Evolutionary conservation across 2,797 vertebrate genomes (phyloP), one percentile per base, ranked within the genome.

Genomic region (Rhinella marina): DNA sequence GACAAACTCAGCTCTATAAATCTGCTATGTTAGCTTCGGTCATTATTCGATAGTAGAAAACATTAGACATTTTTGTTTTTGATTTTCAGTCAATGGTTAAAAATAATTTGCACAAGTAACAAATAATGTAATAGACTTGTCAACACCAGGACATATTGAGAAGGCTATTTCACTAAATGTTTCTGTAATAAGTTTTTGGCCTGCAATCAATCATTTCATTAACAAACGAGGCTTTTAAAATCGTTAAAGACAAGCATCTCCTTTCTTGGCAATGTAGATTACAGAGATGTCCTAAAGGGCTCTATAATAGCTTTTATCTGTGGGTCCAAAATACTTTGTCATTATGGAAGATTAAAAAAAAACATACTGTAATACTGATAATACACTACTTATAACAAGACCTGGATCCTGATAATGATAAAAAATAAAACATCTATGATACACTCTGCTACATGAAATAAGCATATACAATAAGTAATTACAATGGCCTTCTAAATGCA

Each of bases 211-310:
- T 85, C 29, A 62, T 85, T 75, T 85, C 70, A 62, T 85, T 75
- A 85, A 32, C 70, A 85, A 75, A 48, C 83, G 76, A 57, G 56
- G 32, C 70, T 77, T 85, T 85, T 85, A 76, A 64, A 64, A 85
- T 57, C 84, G 64, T 85, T 77, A 64, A 85, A 77, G 54, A 85
- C 54, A 76, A 11, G 70, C 52, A 75, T 85, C 29, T 61, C 11
- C 0, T 75, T 29, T 25, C 76, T 85, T 50, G 56, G 32, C 54
- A 84, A 21, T n/a, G 59, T 48, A 50, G 10, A 50, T 68, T 59
- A 21, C 19, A 21, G 32, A 21, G 48, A 11, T 75, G 50, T 50
- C 61, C 61, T 62, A 62, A n/a, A 62, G 61, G 61, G 62, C 23
- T n/a, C 2, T 10, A 25, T 25, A 66, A 66, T 25, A 66, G 62